Evolutionary conservation across 2,888 invertebrate genomes (phyloP).

Genomic region (Idaea dimidiata): DNA sequence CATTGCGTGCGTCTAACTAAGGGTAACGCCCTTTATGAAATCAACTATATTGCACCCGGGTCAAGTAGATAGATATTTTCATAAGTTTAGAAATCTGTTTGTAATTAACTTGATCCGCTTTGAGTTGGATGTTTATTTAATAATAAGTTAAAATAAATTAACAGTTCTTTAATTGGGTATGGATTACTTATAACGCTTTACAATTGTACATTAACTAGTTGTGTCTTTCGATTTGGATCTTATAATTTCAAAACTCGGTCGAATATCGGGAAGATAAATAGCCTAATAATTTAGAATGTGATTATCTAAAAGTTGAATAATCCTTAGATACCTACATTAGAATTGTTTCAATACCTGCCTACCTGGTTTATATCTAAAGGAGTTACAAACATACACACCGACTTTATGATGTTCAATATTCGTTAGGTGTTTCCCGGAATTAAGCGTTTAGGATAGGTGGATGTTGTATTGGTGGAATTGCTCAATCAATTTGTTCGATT

Average conservation of each 20-base stretch:
- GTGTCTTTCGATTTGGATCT: no score
- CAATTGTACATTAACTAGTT: not conserved
- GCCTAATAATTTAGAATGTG: no score
- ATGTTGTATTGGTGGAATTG: not conserved
- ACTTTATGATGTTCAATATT: not conserved
- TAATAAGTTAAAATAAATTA: not conserved
- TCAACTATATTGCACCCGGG: slow-evolving; percentile 63
- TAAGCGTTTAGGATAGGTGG: not conserved
- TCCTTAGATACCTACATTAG: no score
- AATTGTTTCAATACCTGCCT: no score
- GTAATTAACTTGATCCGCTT: slow-evolving; percentile 46
- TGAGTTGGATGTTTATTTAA: slow-evolving; percentile 31
- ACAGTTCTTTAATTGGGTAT: slow-evolving; percentile 25
- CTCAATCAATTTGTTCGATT: not conserved
- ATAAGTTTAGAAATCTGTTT: slow-evolving; percentile 57
- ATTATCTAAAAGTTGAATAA: no score
- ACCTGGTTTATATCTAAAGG: no score
- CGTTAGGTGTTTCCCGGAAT: not conserved
- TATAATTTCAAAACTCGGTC: no score
- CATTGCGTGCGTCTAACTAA: slow-evolving; percentile 48
- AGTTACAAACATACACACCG: not conserved
- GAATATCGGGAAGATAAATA: no score
- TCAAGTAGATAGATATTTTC: slow-evolving; percentile 58
- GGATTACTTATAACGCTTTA: slow-evolving; percentile 1
- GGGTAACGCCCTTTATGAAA: slow-evolving; percentile 77